Conservation (phyloP, 2,797 vertebrate species). For the Enteromius argenteus region DNA sequence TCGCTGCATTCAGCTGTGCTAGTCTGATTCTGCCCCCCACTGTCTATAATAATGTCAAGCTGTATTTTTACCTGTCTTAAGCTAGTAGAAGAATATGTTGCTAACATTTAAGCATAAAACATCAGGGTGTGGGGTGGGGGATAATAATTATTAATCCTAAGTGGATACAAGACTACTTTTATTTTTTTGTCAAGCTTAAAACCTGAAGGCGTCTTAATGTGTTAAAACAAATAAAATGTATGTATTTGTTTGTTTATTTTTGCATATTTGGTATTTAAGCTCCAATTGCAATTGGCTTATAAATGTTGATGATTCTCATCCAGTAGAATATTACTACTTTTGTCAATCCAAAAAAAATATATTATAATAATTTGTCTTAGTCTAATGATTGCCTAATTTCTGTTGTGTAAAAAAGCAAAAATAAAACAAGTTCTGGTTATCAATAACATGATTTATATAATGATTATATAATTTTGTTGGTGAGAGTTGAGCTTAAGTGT, state of each 20-base stretch:
- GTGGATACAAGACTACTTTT: background rate
- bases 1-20: background rate
- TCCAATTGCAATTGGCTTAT: background rate
- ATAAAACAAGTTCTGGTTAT: background rate
- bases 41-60: background rate
- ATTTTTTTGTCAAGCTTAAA: background rate
- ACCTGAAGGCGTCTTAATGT: background rate
- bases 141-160: background rate
- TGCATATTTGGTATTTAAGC: background rate
- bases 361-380: background rate
- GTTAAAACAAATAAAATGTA: too few relatives aligned
- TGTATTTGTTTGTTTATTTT: too few relatives aligned
- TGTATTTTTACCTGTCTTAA: background rate
- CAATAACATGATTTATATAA: background rate
- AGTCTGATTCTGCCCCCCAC: background rate
- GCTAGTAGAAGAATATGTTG: background rate
- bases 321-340: background rate
- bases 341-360: background rate
- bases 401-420: background rate
- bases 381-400: background rate
- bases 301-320: background rate
- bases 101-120: slow-evolving; percentile 1
- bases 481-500: background rate
- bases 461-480: background rate
- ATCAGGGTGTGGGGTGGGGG: background rate